A percentile compares a stretch with the other conserved stretches of the same genome.
These are phyloP conservation scores for Rhincodon typus DNA, from an alignment of 2,797 vertebrate genomes.

Conservation along the genomic window DNA sequence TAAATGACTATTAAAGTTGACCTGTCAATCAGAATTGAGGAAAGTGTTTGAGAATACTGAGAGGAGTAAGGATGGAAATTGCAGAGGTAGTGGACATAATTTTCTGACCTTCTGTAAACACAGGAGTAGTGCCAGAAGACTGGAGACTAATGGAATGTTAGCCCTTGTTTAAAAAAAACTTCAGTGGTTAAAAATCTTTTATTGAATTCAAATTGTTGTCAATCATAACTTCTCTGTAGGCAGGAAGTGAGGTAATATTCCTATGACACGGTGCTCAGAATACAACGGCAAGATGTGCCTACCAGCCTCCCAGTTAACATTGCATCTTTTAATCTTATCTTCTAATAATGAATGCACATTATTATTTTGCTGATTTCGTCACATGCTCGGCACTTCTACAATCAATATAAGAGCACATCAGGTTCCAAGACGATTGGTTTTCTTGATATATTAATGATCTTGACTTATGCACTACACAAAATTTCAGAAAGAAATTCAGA, in stretches of 20 bases:
- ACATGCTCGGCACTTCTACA: too few relatives aligned
- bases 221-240: too few relatives aligned
- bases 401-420: too few relatives aligned
- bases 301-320: too few relatives aligned
- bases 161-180: neutral
- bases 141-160: neutral
- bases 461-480: neutral
- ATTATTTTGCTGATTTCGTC: too few relatives aligned
- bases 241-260: too few relatives aligned
- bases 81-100: neutral
- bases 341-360: too few relatives aligned
- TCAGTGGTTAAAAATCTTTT: neutral
- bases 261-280: too few relatives aligned
- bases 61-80: neutral
- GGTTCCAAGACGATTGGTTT: neutral
- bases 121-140: neutral
- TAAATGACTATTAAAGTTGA: neutral
- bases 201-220: neutral
- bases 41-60: neutral
- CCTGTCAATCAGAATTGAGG: neutral
- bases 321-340: too few relatives aligned
- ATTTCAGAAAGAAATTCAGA: neutral
- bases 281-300: too few relatives aligned
- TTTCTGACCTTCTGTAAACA: neutral
- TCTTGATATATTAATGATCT: neutral